Percentiles rank a stretch among this genome's conserved stretches.
These are phyloP conservation scores for Hetaerina titia DNA, from an alignment of 2,888 invertebrate genomes.

Conservation along the genomic window DNA sequence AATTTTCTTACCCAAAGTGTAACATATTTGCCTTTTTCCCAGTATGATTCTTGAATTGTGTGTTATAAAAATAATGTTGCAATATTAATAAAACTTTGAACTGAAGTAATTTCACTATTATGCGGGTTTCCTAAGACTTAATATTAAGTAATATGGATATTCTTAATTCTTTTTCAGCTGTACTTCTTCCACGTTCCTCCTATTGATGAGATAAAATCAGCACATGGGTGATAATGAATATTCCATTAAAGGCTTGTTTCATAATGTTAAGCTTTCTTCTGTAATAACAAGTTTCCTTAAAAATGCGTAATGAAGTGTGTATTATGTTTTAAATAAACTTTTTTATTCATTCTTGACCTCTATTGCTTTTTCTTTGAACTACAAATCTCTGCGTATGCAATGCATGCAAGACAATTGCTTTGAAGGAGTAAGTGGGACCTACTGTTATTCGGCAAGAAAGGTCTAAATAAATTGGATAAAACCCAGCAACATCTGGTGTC, in stretches of 20 bases:
- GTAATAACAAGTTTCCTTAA: not conserved
- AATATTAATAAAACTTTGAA: too few relatives aligned
- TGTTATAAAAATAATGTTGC: too few relatives aligned
- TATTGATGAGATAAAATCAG: not conserved
- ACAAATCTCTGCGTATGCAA: not conserved
- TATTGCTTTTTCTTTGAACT: not conserved
- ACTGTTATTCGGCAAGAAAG: too few relatives aligned
- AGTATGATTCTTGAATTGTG: too few relatives aligned
- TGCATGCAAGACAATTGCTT: too few relatives aligned
- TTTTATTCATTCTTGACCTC: not conserved
- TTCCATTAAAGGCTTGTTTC: not conserved
- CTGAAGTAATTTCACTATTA: too few relatives aligned
- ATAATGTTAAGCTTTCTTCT: not conserved
- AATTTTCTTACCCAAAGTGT: too few relatives aligned
- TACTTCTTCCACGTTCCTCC: slow-evolving; percentile 86
- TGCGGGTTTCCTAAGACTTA: too few relatives aligned
- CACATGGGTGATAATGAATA: not conserved
- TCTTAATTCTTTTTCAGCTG: slow-evolving; percentile 73
- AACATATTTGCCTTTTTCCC: too few relatives aligned
- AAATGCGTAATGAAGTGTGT: not conserved
- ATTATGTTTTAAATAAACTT: not conserved
- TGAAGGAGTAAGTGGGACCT: too few relatives aligned
- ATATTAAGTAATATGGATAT: not conserved
- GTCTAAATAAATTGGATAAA: too few relatives aligned
- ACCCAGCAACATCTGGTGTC: too few relatives aligned